A percentile compares a stretch with the other conserved stretches of the same genome.
phyloP scores from a whole-genome alignment of 2,888 invertebrate species.

The Rotaria macrura region DNA sequence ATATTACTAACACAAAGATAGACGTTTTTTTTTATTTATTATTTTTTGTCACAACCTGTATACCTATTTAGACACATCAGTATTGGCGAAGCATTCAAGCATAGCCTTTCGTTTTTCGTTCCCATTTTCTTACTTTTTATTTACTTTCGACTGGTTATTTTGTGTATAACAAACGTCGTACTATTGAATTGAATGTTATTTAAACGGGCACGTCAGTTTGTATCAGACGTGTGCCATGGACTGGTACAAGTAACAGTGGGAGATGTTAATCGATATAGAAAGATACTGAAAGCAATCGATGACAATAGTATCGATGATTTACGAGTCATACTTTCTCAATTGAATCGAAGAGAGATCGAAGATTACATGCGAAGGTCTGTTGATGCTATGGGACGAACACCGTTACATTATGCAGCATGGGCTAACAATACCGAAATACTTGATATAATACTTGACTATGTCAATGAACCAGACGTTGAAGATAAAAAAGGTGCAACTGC shows the following conservation, averaged over 20 bases:
- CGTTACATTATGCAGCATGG: conserved; percentile 4
- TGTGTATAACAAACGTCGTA: background rate
- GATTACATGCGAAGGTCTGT: background rate
- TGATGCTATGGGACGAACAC: conserved; percentile 1
- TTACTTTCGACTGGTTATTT: background rate
- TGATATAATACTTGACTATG: background rate
- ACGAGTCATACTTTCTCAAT: background rate
- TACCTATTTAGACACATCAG: background rate
- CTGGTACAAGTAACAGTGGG: background rate
- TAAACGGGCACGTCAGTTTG: background rate
- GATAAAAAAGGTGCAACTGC: conserved; percentile 10
- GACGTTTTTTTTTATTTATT: background rate
- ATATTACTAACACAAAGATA: background rate
- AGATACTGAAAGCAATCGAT: background rate
- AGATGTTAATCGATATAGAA: background rate
- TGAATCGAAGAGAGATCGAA: background rate
- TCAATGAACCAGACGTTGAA: background rate
- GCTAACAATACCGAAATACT: background rate
- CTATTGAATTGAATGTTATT: background rate
- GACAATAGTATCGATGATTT: background rate
- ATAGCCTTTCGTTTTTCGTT: background rate
- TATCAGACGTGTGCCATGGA: background rate
- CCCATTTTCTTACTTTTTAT: background rate
- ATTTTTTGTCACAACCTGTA: background rate
- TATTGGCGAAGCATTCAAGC: background rate